Evolutionary conservation across 2,113 vertebrate genomes (phyloP).

Genomic region (Pionites leucogaster): DNA sequence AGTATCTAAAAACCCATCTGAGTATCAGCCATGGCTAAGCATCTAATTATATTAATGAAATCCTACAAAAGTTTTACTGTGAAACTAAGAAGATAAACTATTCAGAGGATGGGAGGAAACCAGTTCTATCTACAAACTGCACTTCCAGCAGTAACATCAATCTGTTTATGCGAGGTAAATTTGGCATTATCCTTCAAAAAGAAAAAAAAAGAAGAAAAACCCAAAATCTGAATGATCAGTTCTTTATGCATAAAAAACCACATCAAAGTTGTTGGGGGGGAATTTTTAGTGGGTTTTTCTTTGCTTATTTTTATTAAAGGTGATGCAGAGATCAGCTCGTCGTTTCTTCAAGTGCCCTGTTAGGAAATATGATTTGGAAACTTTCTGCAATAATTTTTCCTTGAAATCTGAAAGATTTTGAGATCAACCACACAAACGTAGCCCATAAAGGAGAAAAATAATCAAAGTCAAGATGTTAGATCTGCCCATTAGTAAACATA

Average conservation of each 20-base stretch:
- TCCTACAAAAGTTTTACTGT: not conserved
- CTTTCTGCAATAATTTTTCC: not conserved
- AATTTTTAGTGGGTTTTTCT: accelerated
- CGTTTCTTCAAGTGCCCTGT: not conserved
- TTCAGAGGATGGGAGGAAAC: not conserved
- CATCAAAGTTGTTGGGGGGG: accelerated
- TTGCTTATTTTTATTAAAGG: not conserved
- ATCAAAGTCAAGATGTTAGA: not conserved
- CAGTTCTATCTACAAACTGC: not conserved
- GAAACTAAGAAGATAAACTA: not conserved
- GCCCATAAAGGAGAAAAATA: not conserved
- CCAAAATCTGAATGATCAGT: not conserved
- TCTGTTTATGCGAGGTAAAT: not conserved
- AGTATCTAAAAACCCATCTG: not conserved
- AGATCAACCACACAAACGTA: not conserved
- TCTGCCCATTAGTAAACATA: not conserved
- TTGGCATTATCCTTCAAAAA: not conserved
- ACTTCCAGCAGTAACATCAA: not conserved
- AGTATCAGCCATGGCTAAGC: not conserved
- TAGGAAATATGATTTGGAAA: not conserved
- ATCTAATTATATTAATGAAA: not conserved
- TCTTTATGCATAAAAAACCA: not conserved
- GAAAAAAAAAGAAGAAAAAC: not conserved
- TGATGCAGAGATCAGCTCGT: not conserved
- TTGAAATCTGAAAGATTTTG: not conserved